phyloP scores from a whole-genome alignment of 2,113 vertebrate genomes.

The Phylloscopus trochiloides region DNA sequence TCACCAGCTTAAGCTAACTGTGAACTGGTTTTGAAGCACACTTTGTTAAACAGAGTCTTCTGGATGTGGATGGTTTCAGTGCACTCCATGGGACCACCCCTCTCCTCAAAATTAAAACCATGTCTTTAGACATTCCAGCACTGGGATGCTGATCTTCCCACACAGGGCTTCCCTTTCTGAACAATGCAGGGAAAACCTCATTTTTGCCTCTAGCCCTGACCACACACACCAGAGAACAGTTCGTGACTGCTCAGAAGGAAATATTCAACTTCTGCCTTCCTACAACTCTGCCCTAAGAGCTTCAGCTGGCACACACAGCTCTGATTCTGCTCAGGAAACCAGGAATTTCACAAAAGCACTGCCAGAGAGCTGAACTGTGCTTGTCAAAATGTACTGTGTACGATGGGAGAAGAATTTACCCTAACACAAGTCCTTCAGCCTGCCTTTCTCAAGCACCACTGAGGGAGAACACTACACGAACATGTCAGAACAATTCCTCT shows the following conservation, averaged over 20 bases:
- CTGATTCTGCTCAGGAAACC: neutral
- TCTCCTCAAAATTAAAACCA: neutral
- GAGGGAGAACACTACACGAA: neutral
- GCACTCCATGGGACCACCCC: fast-evolving
- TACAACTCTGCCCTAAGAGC: neutral
- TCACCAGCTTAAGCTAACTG: neutral
- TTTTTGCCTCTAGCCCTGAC: neutral
- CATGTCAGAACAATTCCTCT: slow-evolving; percentile 4
- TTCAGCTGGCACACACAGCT: neutral
- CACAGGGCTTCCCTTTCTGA: neutral
- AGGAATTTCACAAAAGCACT: neutral
- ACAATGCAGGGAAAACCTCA: neutral
- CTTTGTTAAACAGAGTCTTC: neutral
- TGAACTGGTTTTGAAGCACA: neutral
- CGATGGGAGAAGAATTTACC: neutral
- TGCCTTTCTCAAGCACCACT: neutral
- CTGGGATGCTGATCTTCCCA: neutral
- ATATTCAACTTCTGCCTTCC: neutral
- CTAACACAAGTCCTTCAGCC: neutral
- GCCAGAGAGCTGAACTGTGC: neutral
- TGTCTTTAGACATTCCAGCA: neutral
- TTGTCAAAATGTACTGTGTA: neutral
- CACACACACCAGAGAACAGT: neutral
- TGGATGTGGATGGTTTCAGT: neutral
- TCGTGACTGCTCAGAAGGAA: neutral